Percentiles rank a stretch among this genome's conserved stretches.
These are phyloP conservation scores for Aphyosemion australe DNA, from an alignment of 2,113 vertebrate genomes.

Conservation along the genomic window DNA sequence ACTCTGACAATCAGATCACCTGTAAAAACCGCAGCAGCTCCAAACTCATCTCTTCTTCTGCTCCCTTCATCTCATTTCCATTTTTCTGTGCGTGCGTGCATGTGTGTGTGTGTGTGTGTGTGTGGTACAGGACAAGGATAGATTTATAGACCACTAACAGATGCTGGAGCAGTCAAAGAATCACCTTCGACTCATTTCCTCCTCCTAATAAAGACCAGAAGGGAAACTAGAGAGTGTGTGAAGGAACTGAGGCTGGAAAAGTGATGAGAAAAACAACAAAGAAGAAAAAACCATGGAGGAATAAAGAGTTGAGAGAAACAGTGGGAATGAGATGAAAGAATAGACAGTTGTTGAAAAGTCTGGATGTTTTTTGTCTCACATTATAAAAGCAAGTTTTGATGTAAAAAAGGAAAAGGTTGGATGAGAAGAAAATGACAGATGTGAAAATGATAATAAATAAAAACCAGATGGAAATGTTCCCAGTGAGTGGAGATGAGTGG, in stretches of 20 bases:
- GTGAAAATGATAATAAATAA: not conserved
- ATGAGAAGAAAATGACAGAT: not conserved
- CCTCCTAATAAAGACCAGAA: conserved; percentile 62
- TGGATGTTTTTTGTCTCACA: no score
- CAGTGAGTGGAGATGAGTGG: not conserved
- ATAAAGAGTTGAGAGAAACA: not conserved
- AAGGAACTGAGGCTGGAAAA: conserved; percentile 17
- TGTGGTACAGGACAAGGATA: conserved; percentile 30
- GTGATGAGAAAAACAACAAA: conserved; percentile 12
- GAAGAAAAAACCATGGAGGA: conserved; percentile 3
- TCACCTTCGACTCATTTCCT: conserved; percentile 78
- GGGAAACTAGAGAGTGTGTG: conserved; percentile 38
- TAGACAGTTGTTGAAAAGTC: no score
- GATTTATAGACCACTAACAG: conserved; percentile 69
- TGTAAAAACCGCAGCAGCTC: not conserved
- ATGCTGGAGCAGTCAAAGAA: conserved; percentile 80
- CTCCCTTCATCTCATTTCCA: not conserved
- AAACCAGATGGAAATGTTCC: no score
- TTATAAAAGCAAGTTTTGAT: no score
- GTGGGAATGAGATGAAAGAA: no score
- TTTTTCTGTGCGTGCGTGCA: conserved; percentile 7
- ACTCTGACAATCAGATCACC: not conserved
- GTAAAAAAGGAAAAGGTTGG: no score
- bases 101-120: conserved; percentile 12
- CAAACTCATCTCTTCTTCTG: not conserved